Evolutionary conservation across 2,888 invertebrate genomes (phyloP).

Genomic region (Trichopria drosophilae): DNA sequence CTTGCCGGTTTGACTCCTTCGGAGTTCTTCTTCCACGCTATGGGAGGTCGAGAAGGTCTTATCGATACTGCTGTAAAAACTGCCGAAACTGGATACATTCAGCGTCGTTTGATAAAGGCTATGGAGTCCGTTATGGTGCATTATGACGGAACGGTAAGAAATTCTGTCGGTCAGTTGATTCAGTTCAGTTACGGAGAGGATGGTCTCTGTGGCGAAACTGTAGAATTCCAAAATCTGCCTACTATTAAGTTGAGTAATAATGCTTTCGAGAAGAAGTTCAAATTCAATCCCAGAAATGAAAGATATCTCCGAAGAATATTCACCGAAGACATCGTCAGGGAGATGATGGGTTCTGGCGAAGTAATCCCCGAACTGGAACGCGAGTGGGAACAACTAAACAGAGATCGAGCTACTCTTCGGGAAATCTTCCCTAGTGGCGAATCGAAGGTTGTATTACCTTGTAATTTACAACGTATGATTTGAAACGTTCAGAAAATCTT

Average conservation of each 20-base stretch:
- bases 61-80: slow-evolving; percentile 99
- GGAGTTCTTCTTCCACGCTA: slow-evolving; percentile 99
- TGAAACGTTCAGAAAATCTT: slow-evolving; percentile 99
- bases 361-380: slow-evolving; percentile 88
- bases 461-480: slow-evolving; percentile 97
- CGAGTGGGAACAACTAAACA: slow-evolving; percentile 92
- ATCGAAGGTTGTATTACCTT: slow-evolving; percentile 94
- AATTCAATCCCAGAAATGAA: slow-evolving; percentile 94
- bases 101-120: slow-evolving; percentile 98
- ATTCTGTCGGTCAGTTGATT: slow-evolving; percentile 91
- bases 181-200: slow-evolving; percentile 98
- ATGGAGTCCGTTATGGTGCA: slow-evolving; percentile 99
- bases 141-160: slow-evolving; percentile 97
- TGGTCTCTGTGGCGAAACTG: slow-evolving; percentile 92
- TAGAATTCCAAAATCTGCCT: slow-evolving; percentile 93
- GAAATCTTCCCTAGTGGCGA: slow-evolving; percentile 96
- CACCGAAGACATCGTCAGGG: slow-evolving; percentile 90
- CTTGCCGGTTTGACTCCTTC: slow-evolving; percentile 98
- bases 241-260: slow-evolving; percentile 93
- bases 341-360: slow-evolving; percentile 88
- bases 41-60: slow-evolving; percentile 99
- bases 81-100: slow-evolving; percentile 99
- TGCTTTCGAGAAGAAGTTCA: slow-evolving; percentile 93
- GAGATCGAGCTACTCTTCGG: slow-evolving; percentile 84
- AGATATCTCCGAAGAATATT: slow-evolving; percentile 85